Conservation (phyloP, 2,797 vertebrate genomes). For the Carcharodon carcharias region DNA sequence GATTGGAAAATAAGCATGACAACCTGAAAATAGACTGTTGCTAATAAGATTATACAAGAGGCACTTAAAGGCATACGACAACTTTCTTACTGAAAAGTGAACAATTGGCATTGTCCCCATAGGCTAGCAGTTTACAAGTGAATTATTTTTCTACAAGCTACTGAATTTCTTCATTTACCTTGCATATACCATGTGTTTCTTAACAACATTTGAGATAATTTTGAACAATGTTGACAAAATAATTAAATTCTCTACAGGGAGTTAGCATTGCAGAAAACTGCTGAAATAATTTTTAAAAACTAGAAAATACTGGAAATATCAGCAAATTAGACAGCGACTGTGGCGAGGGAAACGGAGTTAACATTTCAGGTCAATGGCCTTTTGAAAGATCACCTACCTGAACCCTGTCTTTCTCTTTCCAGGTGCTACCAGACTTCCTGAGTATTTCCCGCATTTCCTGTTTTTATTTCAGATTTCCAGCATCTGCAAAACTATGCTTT, state of each 20-base stretch:
- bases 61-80: not conserved
- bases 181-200: not conserved
- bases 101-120: not conserved
- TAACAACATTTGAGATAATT: not conserved
- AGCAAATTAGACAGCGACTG: not conserved
- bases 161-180: not conserved
- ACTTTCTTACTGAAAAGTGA: not conserved
- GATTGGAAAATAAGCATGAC: not conserved
- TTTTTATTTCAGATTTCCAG: not conserved
- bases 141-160: not conserved
- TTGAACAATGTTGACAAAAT: not conserved
- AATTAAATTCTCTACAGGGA: not conserved
- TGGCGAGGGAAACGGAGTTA: not conserved
- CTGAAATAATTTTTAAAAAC: not conserved
- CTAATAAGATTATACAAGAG: not conserved
- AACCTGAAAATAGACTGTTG: not conserved
- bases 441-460: not conserved
- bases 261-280: not conserved
- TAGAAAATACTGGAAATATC: not conserved
- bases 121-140: not conserved
- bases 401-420: not conserved
- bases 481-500: not conserved
- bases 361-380: not conserved
- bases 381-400: not conserved
- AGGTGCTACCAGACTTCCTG: not conserved